Percentiles rank a stretch among this genome's conserved stretches.
Evolutionary conservation across 2,888 invertebrate genomes (phyloP).

Genomic region (Horisme vitalbata): DNA sequence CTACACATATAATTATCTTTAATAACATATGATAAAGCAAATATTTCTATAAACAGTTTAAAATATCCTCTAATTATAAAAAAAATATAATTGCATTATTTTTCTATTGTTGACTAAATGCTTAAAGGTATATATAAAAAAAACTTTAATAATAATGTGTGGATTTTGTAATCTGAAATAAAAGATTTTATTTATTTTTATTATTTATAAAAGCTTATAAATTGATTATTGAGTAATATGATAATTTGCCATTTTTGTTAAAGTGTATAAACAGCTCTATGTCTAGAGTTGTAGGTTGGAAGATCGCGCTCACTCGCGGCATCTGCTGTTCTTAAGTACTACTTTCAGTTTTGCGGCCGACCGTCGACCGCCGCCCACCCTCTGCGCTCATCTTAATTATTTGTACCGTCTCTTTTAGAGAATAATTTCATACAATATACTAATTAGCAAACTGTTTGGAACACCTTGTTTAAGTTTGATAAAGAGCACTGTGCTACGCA

Average conservation of each 20-base stretch:
- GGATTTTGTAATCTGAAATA: too few relatives aligned
- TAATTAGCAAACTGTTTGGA: conserved; percentile 12
- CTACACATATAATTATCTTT: too few relatives aligned
- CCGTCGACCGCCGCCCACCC: conserved; percentile 34
- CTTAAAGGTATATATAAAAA: too few relatives aligned
- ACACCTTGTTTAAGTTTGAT: not conserved
- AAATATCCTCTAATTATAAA: too few relatives aligned
- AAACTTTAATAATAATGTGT: too few relatives aligned
- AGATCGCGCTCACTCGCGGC: conserved; percentile 41
- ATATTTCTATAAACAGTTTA: too few relatives aligned
- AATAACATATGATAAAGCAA: too few relatives aligned
- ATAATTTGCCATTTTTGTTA: not conserved
- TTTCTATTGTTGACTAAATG: too few relatives aligned
- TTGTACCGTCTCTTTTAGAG: conserved; percentile 33
- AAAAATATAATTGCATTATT: too few relatives aligned
- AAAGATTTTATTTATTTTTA: too few relatives aligned
- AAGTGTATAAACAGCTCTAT: conserved; percentile 41
- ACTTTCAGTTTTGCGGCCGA: conserved; percentile 55
- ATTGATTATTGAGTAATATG: too few relatives aligned
- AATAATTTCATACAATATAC: conserved; percentile 18
- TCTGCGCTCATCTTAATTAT: conserved; percentile 55
- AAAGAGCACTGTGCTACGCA: not conserved
- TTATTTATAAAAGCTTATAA: too few relatives aligned
- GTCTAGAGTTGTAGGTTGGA: conserved; percentile 25
- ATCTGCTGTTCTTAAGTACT: conserved; percentile 63